Conservation (phyloP, 2,113 vertebrate genomes). For the Indicator maculatus region DNA sequence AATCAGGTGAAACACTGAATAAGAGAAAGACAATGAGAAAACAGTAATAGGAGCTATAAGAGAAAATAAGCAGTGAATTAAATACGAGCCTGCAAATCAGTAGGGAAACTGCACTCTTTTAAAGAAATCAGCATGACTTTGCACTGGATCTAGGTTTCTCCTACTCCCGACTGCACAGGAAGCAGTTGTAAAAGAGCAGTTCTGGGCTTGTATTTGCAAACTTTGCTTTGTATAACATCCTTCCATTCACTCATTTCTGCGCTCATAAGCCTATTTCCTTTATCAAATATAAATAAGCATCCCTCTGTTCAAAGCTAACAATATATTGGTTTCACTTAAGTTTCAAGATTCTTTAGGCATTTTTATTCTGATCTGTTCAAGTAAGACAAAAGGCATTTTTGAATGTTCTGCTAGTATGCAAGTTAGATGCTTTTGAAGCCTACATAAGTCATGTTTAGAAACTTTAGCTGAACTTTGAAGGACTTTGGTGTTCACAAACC, state of each 20-base stretch:
- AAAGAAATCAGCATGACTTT: background rate
- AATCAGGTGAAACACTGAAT: background rate
- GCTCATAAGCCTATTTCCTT: background rate
- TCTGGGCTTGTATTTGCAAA: background rate
- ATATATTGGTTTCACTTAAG: background rate
- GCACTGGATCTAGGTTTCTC: background rate
- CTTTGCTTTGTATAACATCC: background rate
- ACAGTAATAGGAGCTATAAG: background rate
- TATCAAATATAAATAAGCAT: background rate
- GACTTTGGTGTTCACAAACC: background rate
- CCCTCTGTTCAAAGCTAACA: background rate
- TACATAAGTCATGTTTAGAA: background rate
- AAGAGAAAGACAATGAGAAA: background rate
- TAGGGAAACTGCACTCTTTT: background rate
- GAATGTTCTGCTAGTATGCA: background rate
- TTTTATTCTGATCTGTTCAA: background rate
- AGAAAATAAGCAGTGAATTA: background rate
- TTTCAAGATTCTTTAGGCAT: background rate
- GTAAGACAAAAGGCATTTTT: background rate
- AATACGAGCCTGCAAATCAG: background rate
- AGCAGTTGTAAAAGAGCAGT: background rate
- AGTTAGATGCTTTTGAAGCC: background rate
- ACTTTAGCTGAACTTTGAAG: background rate
- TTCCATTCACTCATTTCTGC: background rate
- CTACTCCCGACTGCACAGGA: background rate